A percentile compares a stretch with the other conserved stretches of the same genome.
phyloP scores from a whole-genome alignment of 2,888 invertebrate genomes.

The Scrobipalpa atriplicella region DNA sequence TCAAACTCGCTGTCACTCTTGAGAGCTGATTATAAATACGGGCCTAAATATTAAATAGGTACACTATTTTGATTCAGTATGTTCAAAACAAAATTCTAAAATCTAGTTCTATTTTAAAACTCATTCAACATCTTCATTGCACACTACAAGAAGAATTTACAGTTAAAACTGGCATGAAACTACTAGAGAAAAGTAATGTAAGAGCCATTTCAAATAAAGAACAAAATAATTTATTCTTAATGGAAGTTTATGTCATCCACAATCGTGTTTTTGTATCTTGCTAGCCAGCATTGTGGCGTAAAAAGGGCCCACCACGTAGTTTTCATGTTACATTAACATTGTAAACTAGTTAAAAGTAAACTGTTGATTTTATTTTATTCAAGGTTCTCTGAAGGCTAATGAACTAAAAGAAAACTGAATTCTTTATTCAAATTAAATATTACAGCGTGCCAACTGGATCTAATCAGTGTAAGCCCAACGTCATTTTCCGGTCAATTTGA shows the following conservation, averaged over 20 bases:
- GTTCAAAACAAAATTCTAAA: too few species aligned
- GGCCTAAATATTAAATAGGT: too few species aligned
- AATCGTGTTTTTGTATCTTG: conserved; percentile 12
- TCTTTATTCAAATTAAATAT: background rate
- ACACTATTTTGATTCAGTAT: too few species aligned
- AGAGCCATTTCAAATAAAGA: conserved; percentile 6
- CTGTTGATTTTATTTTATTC: too few species aligned
- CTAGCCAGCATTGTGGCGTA: conserved; percentile 13
- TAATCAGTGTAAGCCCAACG: background rate
- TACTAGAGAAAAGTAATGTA: background rate
- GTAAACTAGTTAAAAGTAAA: conserved; percentile 19
- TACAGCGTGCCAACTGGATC: conserved; percentile 4
- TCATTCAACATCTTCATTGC: too few species aligned
- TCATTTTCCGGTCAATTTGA: background rate
- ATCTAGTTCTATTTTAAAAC: too few species aligned
- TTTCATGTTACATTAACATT: conserved; percentile 22
- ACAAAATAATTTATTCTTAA: conserved; percentile 24
- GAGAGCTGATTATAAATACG: too few species aligned
- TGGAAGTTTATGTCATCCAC: conserved; percentile 19
- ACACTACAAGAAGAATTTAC: background rate
- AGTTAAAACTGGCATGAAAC: background rate
- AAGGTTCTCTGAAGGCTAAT: background rate
- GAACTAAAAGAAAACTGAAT: background rate
- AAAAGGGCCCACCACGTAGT: conserved; percentile 15
- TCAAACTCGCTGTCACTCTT: too few species aligned